Evolutionary conservation across 2,888 invertebrate species (phyloP).

Genomic region (Hyposoter dolosus): DNA sequence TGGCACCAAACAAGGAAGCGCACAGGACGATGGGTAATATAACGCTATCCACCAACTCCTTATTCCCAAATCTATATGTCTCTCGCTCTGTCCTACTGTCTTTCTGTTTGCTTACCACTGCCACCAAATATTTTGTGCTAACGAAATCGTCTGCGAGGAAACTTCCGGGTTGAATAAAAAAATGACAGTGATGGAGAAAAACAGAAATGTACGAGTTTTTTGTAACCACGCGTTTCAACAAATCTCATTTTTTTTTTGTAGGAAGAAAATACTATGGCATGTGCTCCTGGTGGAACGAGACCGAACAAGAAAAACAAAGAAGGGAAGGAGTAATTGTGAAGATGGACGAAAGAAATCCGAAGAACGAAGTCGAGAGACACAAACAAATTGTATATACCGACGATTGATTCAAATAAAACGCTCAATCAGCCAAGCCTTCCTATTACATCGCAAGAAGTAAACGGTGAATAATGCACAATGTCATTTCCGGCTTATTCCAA

Average conservation of each 20-base stretch:
- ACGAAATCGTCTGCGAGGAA: slow-evolving; percentile 65
- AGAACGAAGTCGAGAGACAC: slow-evolving; percentile 5
- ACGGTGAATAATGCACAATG: not conserved
- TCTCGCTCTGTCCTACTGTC: not conserved
- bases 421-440: not conserved
- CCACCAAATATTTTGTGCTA: slow-evolving; percentile 57
- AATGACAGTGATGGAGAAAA: slow-evolving; percentile 35
- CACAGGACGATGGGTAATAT: slow-evolving; percentile 48
- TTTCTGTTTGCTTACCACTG: slow-evolving; percentile 5
- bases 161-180: slow-evolving; percentile 65
- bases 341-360: not conserved
- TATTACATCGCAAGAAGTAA: not conserved
- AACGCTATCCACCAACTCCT: slow-evolving; percentile 30
- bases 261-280: slow-evolving; percentile 2
- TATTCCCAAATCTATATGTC: not conserved
- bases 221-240: slow-evolving; percentile 1
- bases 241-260: not conserved
- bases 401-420: not conserved
- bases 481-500: not conserved
- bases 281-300: not conserved
- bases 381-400: not conserved
- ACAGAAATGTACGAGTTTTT: slow-evolving; percentile 14
- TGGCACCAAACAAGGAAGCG: slow-evolving; percentile 54
- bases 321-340: not conserved
- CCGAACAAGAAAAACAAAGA: not conserved